Percentiles rank a stretch among this genome's conserved stretches.
These are phyloP conservation scores for Diabrotica undecimpunctata DNA, from an alignment of 1,140 invertebrate species.

Conservation along the genomic window DNA sequence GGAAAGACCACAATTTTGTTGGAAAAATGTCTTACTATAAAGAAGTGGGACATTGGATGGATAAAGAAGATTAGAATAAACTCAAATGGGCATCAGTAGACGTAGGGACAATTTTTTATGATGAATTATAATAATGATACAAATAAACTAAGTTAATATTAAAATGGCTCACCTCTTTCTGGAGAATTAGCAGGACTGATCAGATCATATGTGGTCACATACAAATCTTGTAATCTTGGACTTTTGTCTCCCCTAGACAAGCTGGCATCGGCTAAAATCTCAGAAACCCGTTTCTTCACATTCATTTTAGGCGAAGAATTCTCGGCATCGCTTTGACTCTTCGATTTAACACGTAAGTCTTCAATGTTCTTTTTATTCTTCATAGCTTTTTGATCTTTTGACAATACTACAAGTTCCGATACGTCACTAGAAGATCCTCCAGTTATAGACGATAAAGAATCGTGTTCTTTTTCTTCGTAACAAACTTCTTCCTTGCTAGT, in stretches of 20 bases:
- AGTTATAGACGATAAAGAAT: conserved; percentile 10
- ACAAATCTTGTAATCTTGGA: conserved; percentile 41
- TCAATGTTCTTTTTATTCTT: background rate
- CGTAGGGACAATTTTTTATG: too few relatives aligned
- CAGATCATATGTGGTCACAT: conserved; percentile 41
- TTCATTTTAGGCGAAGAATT: conserved; percentile 15
- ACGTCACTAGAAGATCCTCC: background rate
- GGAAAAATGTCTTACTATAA: too few relatives aligned
- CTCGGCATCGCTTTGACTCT: background rate
- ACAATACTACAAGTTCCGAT: background rate
- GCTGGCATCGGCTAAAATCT: conserved; percentile 40
- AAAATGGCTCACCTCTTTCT: conserved; percentile 33
- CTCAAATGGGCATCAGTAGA: too few relatives aligned
- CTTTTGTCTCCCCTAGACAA: conserved; percentile 36
- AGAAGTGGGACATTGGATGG: too few relatives aligned
- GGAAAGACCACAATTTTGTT: too few relatives aligned
- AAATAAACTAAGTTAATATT: background rate
- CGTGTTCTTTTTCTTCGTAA: conserved; percentile 17
- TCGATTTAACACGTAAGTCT: background rate
- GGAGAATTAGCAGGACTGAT: conserved; percentile 36
- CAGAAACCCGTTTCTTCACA: conserved; percentile 41
- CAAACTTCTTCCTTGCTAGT: conserved; percentile 7
- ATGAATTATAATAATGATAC: too few relatives aligned
- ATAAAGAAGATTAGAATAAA: too few relatives aligned
- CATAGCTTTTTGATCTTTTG: background rate